A percentile compares a stretch with the other conserved stretches of the same genome.
Conservation (phyloP, 2,888 invertebrate species). For the Phragmatobia fuliginosa region DNA sequence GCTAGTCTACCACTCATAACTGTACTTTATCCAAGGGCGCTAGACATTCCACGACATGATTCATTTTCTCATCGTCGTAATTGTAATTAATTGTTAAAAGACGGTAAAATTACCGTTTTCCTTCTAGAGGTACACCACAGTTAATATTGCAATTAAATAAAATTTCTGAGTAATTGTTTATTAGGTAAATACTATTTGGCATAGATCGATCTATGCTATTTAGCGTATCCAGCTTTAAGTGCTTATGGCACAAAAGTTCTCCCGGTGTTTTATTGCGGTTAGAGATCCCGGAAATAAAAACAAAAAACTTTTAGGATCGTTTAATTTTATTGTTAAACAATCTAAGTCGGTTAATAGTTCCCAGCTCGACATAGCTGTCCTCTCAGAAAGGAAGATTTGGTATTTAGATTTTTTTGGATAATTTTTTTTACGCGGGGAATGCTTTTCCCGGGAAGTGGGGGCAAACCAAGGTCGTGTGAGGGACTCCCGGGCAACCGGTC, state of each 20-base stretch:
- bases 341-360: not conserved
- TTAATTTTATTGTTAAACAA: too few relatives aligned
- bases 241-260: not conserved
- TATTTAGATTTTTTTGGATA: too few relatives aligned
- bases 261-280: not conserved
- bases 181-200: not conserved
- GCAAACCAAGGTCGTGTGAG: too few relatives aligned
- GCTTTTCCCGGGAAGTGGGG: too few relatives aligned
- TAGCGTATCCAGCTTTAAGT: not conserved
- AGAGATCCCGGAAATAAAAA: not conserved
- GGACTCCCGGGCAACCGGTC: too few relatives aligned
- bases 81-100: not conserved
- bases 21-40: conserved; percentile 16
- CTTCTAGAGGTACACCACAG: not conserved
- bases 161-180: not conserved
- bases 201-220: too few relatives aligned
- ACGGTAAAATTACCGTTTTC: conserved; percentile 10
- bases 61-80: conserved; percentile 13
- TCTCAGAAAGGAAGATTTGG: too few relatives aligned
- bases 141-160: not conserved
- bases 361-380: too few relatives aligned
- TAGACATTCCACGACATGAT: conserved; percentile 12
- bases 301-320: not conserved
- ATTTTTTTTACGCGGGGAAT: too few relatives aligned
- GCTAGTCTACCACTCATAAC: conserved; percentile 3